Evolutionary conservation across 2,797 vertebrate genomes (phyloP).

Genomic region (Esox masquinongy): DNA sequence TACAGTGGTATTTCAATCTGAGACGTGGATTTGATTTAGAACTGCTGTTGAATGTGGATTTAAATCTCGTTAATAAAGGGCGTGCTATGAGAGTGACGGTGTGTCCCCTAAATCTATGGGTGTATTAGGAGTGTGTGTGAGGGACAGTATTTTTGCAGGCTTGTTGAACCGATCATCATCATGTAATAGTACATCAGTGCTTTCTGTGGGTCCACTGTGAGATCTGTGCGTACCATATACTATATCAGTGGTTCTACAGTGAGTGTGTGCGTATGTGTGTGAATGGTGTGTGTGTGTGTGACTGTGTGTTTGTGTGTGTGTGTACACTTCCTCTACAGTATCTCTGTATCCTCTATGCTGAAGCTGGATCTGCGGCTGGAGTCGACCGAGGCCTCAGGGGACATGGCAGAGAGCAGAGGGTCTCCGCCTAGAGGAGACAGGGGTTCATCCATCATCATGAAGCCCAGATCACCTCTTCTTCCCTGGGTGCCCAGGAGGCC

Average conservation of each 20-base stretch:
- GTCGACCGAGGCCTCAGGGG: conserved; percentile 91
- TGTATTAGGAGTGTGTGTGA: conserved; percentile 2
- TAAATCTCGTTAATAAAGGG: not conserved
- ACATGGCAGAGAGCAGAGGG: conserved; percentile 93
- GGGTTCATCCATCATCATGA: conserved; percentile 94
- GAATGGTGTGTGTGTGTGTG: conserved; percentile 3
- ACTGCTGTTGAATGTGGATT: not conserved
- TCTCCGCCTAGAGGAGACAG: conserved; percentile 88
- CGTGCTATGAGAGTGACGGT: not conserved
- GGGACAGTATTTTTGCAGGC: not conserved
- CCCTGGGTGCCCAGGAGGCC: conserved; percentile 76
- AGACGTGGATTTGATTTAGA: not conserved
- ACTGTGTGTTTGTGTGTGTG: conserved; percentile 5
- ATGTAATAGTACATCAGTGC: conserved; percentile 37
- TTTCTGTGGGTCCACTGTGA: conserved; percentile 24
- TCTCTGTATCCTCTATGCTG: conserved; percentile 95
- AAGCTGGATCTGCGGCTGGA: conserved; percentile 98
- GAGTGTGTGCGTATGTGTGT: conserved; percentile 9
- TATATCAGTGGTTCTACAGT: conserved; percentile 10
- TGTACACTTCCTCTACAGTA: conserved; percentile 74
- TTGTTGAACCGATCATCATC: conserved; percentile 27
- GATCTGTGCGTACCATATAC: not conserved
- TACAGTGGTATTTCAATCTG: conserved; percentile 7
- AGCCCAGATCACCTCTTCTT: conserved; percentile 87
- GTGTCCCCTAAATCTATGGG: not conserved